Conservation (phyloP, 2,888 invertebrate species). For the Eurytoma adleriae region DNA sequence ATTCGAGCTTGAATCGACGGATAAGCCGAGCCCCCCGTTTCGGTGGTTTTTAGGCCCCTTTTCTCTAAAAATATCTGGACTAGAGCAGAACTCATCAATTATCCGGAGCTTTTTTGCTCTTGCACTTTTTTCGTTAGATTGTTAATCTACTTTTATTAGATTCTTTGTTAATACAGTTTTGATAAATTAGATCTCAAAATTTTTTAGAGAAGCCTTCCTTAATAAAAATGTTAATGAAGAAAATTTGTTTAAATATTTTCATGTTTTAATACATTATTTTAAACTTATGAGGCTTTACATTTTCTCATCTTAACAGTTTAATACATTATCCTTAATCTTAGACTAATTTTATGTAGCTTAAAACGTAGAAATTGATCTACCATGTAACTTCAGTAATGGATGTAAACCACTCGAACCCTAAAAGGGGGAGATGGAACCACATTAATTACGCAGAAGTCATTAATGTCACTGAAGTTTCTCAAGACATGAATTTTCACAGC, state of each 20-base stretch:
- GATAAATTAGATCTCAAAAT: not conserved
- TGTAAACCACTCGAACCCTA: slow-evolving; percentile 11
- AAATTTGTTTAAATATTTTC: too few relatives aligned
- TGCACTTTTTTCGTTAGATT: slow-evolving; percentile 15
- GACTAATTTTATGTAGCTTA: slow-evolving; percentile 9
- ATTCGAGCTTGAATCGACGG: slow-evolving; percentile 51
- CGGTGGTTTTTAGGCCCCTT: slow-evolving; percentile 23
- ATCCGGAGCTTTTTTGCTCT: slow-evolving; percentile 5
- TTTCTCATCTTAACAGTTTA: too few relatives aligned
- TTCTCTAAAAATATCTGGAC: slow-evolving; percentile 38
- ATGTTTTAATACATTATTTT: too few relatives aligned
- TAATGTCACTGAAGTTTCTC: slow-evolving; percentile 48
- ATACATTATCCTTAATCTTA: too few relatives aligned
- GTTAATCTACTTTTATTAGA: slow-evolving; percentile 26
- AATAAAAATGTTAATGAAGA: too few relatives aligned
- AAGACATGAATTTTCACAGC: slow-evolving; percentile 30
- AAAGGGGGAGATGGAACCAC: slow-evolving; percentile 29
- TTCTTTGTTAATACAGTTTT: slow-evolving; percentile 31
- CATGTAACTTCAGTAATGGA: slow-evolving; percentile 5
- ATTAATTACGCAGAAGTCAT: slow-evolving; percentile 48
- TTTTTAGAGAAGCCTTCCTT: too few relatives aligned
- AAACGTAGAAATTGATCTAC: not conserved
- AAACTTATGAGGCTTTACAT: too few relatives aligned
- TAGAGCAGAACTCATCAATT: slow-evolving; percentile 36
- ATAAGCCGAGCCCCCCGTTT: slow-evolving; percentile 30